Base-by-base conservation (phyloP, 2,888 invertebrate species). In the Masnerella sp. region DNA sequence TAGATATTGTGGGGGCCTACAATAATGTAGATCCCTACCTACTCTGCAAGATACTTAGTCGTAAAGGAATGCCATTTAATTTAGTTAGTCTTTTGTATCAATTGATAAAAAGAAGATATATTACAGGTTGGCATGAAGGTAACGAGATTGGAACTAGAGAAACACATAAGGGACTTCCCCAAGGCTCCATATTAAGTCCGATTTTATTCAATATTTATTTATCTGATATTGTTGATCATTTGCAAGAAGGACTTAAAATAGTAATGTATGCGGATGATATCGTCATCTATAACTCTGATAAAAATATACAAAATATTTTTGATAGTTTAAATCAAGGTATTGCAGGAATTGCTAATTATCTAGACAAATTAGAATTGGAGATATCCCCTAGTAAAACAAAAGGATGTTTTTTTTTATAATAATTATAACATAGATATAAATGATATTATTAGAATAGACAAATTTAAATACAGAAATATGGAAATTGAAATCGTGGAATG, bases 21-120 rank as follows among this genome's bases (percentile, higher is more conserved):
- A n/a, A 17, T 17, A 30, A 47, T 30, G 34, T 34, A 4, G 32
- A 32, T n/a, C 32, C 32, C n/a, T 32, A 7, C n/a, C 32, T 32
- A 7, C n/a, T 32, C 2, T 5, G 7, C n/a, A 32, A 32, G n/a
- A 5, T 32, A n/a, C n/a, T 32, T 2, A 2, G 5, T 32, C 5
- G 32, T 7, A 5, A 7, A 2, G n/a, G n/a, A 9, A 8, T 32
- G 7, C 32, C 32, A 32, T 7, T 3, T 3, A 9, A 5, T 9
- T 7, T 32, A 8, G 32, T 32, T n/a, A 32, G n/a, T 8, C 5
- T 32, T 32, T 7, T 32, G 3, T 32, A 8, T 32, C 5, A 32
- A 7, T n/a, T 5, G 32, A 32, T n/a, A 5, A 32, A n/a, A 7
- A 9, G 3, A 9, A 5, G 32, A 9, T 7, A 7, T 8, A 3